Evolutionary conservation across 2,888 invertebrate genomes (phyloP), one percentile per base, ranked within the genome.

Genomic region (Hypercompe scribonia): DNA sequence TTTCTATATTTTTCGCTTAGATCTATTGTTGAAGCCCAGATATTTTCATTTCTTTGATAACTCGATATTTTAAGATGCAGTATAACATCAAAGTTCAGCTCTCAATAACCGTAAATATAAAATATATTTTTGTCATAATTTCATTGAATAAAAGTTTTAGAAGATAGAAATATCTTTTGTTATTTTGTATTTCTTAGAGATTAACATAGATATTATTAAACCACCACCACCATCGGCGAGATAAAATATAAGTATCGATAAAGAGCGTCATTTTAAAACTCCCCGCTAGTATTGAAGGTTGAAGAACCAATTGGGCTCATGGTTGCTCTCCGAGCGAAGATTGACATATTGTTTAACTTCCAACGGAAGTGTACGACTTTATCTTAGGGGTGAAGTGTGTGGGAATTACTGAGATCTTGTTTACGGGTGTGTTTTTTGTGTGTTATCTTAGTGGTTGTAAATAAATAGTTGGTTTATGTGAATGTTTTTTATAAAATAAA

Each of bases 331-430:
- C 76, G 76, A 77, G 84, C 79, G 88, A 77, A 80, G 90, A 91
- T 87, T 87, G 90, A 90, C 86, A 88, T 77, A 83, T 85, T 88
- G 90, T 89, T 90, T 88, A 85, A 81, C 82, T 83, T 86, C 81
- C 73, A 83, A 76, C 83, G 87, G 88, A 89, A 86, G 87, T 80
- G 71, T 71, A 79, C 64, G 75, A 78, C 78, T 84, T 82, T 83
- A 84, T 82, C 81, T 82, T 75, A 74, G 75, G 86, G 84, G 79
- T 82, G 79, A 67, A 72, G 74, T 70, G 74, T 81, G 78, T 84
- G 77, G 80, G 79, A 82, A 85, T 78, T 72, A 78, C 74, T 70
- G 34, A 65, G 65, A 33, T 67, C 63, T 68, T 78, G 70, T 77
- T 76, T 81, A 77, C 73, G 46, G 63, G 65, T 36, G 36, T 75